Conservation (phyloP, 2,797 vertebrate species). For the Tinamus major region DNA sequence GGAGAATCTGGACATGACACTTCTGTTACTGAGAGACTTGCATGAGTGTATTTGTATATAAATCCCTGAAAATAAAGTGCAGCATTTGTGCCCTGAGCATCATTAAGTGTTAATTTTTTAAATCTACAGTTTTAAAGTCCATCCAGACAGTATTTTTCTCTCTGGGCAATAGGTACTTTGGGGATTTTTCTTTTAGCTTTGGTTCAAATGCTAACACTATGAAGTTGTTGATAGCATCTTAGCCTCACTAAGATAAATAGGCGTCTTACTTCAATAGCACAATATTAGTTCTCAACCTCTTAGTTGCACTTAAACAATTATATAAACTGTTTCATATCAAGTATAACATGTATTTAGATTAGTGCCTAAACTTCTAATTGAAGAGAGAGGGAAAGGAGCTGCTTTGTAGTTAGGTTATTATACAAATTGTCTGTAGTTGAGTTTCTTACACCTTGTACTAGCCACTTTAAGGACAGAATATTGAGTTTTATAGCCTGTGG, state of each 20-base stretch:
- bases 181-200: background rate
- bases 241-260: background rate
- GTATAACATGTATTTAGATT: background rate
- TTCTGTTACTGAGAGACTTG: background rate
- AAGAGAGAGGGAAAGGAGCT: background rate
- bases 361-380: background rate
- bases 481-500: background rate
- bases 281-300: background rate
- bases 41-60: background rate
- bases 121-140: background rate
- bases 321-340: background rate
- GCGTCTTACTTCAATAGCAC: background rate
- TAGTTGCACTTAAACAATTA: background rate
- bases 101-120: background rate
- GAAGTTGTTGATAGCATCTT: background rate
- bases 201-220: background rate
- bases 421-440: rapidly evolving
- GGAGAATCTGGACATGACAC: background rate
- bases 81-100: background rate
- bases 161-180: background rate
- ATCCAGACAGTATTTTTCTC: background rate
- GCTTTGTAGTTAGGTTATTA: background rate
- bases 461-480: background rate
- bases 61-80: slow-evolving; percentile 1
- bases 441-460: background rate